Percentiles rank a stretch among this genome's conserved stretches.
phyloP scores from a whole-genome alignment of 2,888 invertebrate genomes.

The Alviniconcha strummeri region DNA sequence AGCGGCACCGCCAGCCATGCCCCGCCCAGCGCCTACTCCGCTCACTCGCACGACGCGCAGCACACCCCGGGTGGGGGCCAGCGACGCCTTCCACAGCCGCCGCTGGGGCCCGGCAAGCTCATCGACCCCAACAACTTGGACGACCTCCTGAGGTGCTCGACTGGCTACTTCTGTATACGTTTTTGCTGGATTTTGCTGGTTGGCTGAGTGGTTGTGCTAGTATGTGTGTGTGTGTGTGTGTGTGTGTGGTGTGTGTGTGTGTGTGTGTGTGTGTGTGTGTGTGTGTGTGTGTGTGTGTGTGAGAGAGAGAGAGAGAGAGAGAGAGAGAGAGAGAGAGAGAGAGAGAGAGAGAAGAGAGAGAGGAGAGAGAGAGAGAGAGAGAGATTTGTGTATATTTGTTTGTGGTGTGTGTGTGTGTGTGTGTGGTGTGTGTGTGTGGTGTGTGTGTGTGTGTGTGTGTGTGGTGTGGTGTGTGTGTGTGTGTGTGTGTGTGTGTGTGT shows the following conservation, averaged over 20 bases:
- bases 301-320: neutral
- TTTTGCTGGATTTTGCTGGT: neutral
- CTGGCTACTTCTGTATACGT: too few relatives aligned
- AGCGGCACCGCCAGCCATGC: neutral
- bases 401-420: neutral
- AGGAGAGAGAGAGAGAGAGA: neutral
- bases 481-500: too few relatives aligned
- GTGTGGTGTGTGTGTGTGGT: slow-evolving; percentile 9
- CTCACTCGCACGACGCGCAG: neutral
- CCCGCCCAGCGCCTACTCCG: neutral
- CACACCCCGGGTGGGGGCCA: neutral
- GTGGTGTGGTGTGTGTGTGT: neutral
- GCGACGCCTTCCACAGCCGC: slow-evolving; percentile 7
- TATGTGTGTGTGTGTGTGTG: neutral
- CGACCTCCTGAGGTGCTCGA: slow-evolving; percentile 57
- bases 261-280: slow-evolving; percentile 12
- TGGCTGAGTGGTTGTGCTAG: neutral
- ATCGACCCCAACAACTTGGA: slow-evolving; percentile 56
- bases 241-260: neutral
- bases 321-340: neutral
- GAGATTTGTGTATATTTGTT: neutral
- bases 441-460: slow-evolving; percentile 19
- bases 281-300: slow-evolving; percentile 16
- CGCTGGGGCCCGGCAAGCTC: slow-evolving; percentile 60
- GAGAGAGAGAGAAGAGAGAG: neutral